Evolutionary conservation across 2,797 vertebrate genomes (phyloP).

Genomic region (Pterois miles): DNA sequence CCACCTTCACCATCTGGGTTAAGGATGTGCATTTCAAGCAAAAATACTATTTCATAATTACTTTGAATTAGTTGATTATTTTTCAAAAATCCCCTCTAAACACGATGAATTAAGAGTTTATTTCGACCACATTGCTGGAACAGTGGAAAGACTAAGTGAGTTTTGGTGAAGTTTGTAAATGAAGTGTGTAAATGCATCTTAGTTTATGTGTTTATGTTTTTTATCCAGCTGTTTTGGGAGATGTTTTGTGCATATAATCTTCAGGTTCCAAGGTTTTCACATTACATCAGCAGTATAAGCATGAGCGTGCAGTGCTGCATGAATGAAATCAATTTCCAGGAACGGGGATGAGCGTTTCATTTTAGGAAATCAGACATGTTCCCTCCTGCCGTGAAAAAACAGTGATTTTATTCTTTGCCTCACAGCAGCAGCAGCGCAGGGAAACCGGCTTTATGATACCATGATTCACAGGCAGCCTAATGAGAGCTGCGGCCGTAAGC

Average conservation of each 20-base stretch:
- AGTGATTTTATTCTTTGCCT: slow-evolving; percentile 19
- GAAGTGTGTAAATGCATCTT: background rate
- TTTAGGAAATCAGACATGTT: slow-evolving; percentile 27
- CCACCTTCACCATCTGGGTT: background rate
- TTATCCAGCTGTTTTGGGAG: background rate
- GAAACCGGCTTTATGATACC: slow-evolving; percentile 53
- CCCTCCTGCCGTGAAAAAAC: slow-evolving; percentile 20
- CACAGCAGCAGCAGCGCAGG: background rate
- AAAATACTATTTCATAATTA: no score
- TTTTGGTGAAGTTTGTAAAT: no score
- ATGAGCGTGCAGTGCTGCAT: background rate
- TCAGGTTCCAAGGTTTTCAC: background rate
- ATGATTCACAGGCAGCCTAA: slow-evolving; percentile 57
- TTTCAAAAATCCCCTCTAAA: no score
- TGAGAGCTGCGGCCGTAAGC: slow-evolving; percentile 63
- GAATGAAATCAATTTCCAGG: slow-evolving; percentile 47
- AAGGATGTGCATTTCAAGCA: no score
- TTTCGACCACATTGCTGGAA: no score
- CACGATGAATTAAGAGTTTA: no score
- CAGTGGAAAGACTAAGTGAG: no score
- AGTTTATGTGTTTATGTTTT: background rate
- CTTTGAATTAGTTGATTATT: no score
- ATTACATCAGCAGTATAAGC: slow-evolving; percentile 4
- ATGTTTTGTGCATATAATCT: background rate
- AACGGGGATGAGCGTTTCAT: slow-evolving; percentile 6